Base-by-base conservation (phyloP, 1,140 invertebrate genomes). In the Melipona quadrifasciata region DNA sequence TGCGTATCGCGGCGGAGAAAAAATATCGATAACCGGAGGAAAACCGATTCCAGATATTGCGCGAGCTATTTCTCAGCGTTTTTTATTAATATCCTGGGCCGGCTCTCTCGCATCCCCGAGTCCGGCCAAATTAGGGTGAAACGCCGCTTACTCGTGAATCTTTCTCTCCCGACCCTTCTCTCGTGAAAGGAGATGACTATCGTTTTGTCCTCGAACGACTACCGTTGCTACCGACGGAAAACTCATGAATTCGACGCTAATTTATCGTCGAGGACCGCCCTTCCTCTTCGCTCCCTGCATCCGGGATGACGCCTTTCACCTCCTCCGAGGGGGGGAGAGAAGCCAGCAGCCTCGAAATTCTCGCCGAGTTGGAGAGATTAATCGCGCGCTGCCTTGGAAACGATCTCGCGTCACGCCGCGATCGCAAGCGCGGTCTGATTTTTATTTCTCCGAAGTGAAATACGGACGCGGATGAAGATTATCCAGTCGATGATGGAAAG, bases 41-140 rank as follows among this genome's bases (percentile, higher is more conserved):
- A 91, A 80, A 89, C 84, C 73, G 88, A 91, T 89, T 88, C 61
- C 61, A 89, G 90, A 91, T 91, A 91, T 91, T 89, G 87, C 87
- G 87, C 87, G 58, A 85, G 81, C 88, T 90, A 90, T 91, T 91
- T 91, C 81, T 90, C 89, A 90, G 86, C 78, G 64, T 86, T 89
- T 90, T 47, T 91, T 91, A 91, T 91, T 89, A 91, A 90, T 91
- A 91, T 87, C 84, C 86, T 3, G 57, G 24, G 94, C 93, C 27
- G 34, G 34, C 34, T 78, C 64, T 19, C 21, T 24, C 53, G 39
- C 12, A 5, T n/a, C 55, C 58, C 82, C 74, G 72, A 31, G 73
- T 79, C 71, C 67, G 77, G 78, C 77, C 87, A 85, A 91, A 91
- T 92, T 88, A 92, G 87, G 90, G 86, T 86, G 86, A 89, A 81